Evolutionary conservation across 2,888 invertebrate species (phyloP).

Genomic region (Deladenus siricidicola): DNA sequence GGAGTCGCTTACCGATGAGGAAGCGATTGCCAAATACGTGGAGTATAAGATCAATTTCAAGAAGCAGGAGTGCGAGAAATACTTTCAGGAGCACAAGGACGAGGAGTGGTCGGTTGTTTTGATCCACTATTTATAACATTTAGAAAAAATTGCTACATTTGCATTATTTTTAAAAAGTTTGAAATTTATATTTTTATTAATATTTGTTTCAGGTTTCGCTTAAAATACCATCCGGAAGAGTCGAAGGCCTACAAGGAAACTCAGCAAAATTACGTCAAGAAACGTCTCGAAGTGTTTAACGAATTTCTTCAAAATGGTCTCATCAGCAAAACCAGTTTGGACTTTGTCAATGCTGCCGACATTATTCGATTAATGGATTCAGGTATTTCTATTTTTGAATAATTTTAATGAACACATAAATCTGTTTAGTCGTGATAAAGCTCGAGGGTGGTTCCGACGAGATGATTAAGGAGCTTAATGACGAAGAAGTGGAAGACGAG

Average conservation of each 20-base stretch:
- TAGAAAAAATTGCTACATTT: too few species aligned
- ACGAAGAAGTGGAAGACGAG: constrained; percentile 42
- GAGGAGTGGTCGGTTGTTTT: constrained; percentile 78
- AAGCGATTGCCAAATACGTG: constrained; percentile 88
- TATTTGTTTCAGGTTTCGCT: constrained; percentile 80
- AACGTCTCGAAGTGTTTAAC: constrained; percentile 66
- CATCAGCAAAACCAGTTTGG: constrained; percentile 71
- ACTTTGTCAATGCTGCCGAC: constrained; percentile 69
- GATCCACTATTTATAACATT: neutral
- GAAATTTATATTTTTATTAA: constrained; percentile 1
- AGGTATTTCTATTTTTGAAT: constrained; percentile 45
- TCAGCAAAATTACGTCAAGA: constrained; percentile 64
- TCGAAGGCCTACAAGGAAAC: constrained; percentile 80
- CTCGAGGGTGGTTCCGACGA: constrained; percentile 73
- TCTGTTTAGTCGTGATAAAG: constrained; percentile 73
- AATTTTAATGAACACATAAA: neutral
- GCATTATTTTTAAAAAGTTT: constrained; percentile 2
- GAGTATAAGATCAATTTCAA: constrained; percentile 88
- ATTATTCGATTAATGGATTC: constrained; percentile 82
- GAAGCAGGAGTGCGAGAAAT: constrained; percentile 89
- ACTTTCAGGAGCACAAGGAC: constrained; percentile 96
- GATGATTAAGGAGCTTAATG: constrained; percentile 72
- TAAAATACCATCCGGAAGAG: constrained; percentile 96
- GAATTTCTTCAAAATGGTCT: constrained; percentile 61
- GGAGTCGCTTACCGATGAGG: constrained; percentile 76